These are phyloP conservation scores for Lampris megalopsis DNA, from an alignment of 2,113 vertebrate species.

Conservation along the genomic window DNA sequence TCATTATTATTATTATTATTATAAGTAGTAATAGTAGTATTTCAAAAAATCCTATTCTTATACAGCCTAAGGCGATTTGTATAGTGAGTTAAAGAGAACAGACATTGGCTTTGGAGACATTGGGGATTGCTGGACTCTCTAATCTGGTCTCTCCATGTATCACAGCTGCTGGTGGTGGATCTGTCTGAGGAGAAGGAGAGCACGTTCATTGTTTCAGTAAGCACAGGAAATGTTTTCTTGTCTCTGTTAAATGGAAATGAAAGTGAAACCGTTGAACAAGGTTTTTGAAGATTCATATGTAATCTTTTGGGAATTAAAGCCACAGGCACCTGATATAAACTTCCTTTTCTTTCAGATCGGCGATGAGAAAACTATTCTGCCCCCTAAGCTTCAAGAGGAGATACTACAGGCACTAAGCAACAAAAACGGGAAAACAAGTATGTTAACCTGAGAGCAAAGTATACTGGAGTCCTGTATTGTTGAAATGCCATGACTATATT, in stretches of 20 bases:
- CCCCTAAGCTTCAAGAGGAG: constrained; percentile 87
- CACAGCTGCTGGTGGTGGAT: constrained; percentile 90
- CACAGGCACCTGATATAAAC: not conserved
- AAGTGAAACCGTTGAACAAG: not conserved
- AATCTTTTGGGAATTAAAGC: no score
- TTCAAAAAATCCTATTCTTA: no score
- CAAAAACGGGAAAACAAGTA: constrained; percentile 66
- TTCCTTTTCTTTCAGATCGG: constrained; percentile 79
- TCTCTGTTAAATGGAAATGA: not conserved
- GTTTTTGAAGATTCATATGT: not conserved
- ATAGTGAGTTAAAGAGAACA: no score
- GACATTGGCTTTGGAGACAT: no score
- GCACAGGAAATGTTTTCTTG: constrained; percentile 35
- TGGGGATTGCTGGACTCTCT: not conserved
- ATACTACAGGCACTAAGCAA: constrained; percentile 78
- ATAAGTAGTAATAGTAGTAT: no score
- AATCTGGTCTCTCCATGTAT: constrained; percentile 4
- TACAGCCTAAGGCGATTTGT: no score
- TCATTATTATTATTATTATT: no score
- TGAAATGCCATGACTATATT: no score
- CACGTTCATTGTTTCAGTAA: constrained; percentile 85
- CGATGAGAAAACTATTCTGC: constrained; percentile 89
- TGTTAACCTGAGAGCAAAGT: constrained; percentile 30
- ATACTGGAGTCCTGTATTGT: no score
- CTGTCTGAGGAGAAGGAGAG: constrained; percentile 81